A percentile compares a stretch with the other conserved stretches of the same genome.
Conservation (phyloP, 2,113 vertebrate genomes). For the Paramormyrops kingsleyae region DNA sequence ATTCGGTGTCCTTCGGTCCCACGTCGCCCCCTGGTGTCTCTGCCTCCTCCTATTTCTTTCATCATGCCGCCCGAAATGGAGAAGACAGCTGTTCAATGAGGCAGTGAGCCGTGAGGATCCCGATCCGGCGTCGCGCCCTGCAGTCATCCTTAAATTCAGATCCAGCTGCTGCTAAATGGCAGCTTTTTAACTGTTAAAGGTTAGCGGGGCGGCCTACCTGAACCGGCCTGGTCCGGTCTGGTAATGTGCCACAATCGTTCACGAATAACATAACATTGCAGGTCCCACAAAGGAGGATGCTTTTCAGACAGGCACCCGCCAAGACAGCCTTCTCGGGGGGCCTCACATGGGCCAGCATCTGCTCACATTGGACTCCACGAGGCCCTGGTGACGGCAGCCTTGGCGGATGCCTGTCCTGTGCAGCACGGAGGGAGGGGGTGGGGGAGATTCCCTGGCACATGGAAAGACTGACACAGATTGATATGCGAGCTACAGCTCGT, state of each 20-base stretch:
- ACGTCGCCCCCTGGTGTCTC: neutral
- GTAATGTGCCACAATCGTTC: neutral
- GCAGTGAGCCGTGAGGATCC: slow-evolving; percentile 32
- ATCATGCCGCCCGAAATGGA: slow-evolving; percentile 13
- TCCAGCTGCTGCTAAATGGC: slow-evolving; percentile 38
- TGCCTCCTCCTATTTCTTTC: too few relatives aligned
- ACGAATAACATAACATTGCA: neutral
- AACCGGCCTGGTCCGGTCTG: neutral
- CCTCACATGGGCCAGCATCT: neutral
- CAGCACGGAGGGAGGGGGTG: neutral
- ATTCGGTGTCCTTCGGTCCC: neutral
- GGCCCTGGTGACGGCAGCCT: neutral
- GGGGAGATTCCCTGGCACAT: neutral
- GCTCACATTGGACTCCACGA: neutral
- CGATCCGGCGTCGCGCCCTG: slow-evolving; percentile 20
- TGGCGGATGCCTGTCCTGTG: neutral
- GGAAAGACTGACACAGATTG: neutral
- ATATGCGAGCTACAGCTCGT: slow-evolving; percentile 3
- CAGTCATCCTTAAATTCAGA: slow-evolving; percentile 38
- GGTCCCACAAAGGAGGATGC: neutral
- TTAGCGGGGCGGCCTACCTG: neutral
- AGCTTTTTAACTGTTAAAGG: slow-evolving; percentile 11
- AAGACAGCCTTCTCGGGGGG: neutral
- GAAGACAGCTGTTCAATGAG: slow-evolving; percentile 9
- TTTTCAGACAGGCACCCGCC: neutral